A percentile compares a stretch with the other conserved stretches of the same genome.
Conservation (phyloP, 1,140 invertebrate genomes). For the Phthorimaea operculella region DNA sequence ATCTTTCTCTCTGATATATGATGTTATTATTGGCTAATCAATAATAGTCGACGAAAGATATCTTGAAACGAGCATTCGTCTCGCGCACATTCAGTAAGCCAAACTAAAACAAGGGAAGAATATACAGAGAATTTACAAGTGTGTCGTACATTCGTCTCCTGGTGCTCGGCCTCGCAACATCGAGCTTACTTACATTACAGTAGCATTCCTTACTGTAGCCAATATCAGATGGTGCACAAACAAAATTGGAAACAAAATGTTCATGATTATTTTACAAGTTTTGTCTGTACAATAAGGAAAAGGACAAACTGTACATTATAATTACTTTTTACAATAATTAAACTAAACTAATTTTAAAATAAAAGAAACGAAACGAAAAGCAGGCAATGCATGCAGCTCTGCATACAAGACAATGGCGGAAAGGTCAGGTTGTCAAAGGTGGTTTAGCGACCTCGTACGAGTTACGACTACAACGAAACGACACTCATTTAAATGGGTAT, state of each 20-base stretch:
- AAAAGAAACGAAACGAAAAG: constrained; percentile 67
- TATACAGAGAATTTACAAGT: constrained; percentile 35
- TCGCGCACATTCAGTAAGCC: constrained; percentile 52
- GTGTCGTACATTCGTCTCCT: neutral
- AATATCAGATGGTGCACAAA: constrained; percentile 83
- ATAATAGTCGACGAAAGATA: constrained; percentile 25
- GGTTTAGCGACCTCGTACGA: constrained; percentile 63
- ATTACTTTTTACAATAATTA: constrained; percentile 66
- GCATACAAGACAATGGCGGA: constrained; percentile 69
- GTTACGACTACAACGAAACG: constrained; percentile 69
- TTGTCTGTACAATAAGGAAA: constrained; percentile 67
- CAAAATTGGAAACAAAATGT: constrained; percentile 76
- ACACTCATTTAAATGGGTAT: constrained; percentile 69
- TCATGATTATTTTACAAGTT: constrained; percentile 70
- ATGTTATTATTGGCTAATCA: constrained; percentile 23
- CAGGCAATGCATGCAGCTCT: constrained; percentile 73
- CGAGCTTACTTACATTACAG: constrained; percentile 86
- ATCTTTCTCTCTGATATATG: constrained; percentile 39
- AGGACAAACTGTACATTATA: constrained; percentile 63
- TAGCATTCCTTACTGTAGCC: constrained; percentile 80
- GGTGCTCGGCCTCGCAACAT: constrained; percentile 30
- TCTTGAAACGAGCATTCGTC: constrained; percentile 37
- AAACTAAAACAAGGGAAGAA: constrained; percentile 57
- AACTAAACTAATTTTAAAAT: constrained; percentile 67
- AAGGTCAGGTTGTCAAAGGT: constrained; percentile 68